A percentile compares a stretch with the other conserved stretches of the same genome.
Evolutionary conservation across 2,113 vertebrate genomes (phyloP).

Genomic region (Dromiciops gliroides): DNA sequence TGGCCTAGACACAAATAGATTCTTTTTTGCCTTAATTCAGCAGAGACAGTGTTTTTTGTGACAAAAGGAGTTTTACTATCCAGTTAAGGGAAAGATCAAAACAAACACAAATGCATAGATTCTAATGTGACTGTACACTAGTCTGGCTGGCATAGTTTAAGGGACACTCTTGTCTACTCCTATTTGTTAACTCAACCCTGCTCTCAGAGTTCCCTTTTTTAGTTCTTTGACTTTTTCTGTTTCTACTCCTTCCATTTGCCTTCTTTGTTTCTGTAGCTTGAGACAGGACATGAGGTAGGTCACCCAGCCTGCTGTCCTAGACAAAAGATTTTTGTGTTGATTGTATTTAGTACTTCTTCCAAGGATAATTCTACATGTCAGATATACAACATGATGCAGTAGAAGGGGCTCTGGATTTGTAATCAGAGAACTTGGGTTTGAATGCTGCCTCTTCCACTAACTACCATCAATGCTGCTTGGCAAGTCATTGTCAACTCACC

Average conservation of each 20-base stretch:
- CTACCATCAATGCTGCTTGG: background rate
- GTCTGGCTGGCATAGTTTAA: background rate
- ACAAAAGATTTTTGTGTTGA: background rate
- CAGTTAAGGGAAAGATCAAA: background rate
- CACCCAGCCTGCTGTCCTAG: background rate
- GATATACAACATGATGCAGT: background rate
- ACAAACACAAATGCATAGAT: background rate
- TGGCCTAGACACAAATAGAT: no score
- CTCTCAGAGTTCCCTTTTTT: background rate
- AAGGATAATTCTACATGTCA: background rate
- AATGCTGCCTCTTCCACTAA: background rate
- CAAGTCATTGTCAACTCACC: background rate
- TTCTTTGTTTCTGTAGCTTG: background rate
- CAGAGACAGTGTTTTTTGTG: background rate
- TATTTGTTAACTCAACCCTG: background rate
- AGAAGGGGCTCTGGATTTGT: background rate
- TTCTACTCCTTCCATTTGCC: background rate
- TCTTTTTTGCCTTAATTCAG: no score
- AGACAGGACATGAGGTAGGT: background rate
- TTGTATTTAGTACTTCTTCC: background rate
- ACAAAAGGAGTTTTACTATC: background rate
- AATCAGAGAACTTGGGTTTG: background rate
- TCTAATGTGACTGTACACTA: background rate
- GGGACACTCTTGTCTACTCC: background rate
- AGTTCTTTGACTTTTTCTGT: background rate